Percentiles rank a stretch among this genome's conserved stretches.
These are phyloP conservation scores for Drosophila nasuta DNA, from an alignment of 1,140 invertebrate species.

Conservation along the genomic window DNA sequence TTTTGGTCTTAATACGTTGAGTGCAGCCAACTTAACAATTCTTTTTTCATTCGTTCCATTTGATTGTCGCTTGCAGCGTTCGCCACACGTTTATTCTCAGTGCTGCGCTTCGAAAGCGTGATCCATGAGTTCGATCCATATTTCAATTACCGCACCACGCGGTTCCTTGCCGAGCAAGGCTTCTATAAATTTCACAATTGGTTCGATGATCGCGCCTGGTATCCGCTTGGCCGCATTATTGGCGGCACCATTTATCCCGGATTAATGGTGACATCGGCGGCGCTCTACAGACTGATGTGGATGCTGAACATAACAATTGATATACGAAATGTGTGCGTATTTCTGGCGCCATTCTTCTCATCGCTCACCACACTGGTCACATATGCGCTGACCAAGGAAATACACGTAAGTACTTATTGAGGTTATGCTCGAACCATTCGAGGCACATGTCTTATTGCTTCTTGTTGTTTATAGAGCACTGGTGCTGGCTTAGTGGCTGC, in stretches of 20 bases:
- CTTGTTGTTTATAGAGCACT: constrained; percentile 88
- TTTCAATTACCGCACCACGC: constrained; percentile 99
- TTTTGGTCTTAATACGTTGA: not conserved
- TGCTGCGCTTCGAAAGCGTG: constrained; percentile 98
- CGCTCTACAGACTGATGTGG: constrained; percentile 94
- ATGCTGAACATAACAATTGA: constrained; percentile 97
- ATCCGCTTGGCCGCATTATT: constrained; percentile 98
- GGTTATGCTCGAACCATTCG: constrained; percentile 43
- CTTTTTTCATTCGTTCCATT: constrained; percentile 29
- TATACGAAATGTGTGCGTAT: constrained; percentile 98
- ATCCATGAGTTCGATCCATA: constrained; percentile 99
- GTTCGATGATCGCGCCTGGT: constrained; percentile 99
- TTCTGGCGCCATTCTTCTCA: constrained; percentile 98
- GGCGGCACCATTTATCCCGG: constrained; percentile 99
- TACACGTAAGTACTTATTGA: constrained; percentile 88
- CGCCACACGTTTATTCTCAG: constrained; percentile 97
- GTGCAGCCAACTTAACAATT: constrained; percentile 43
- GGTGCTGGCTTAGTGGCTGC: constrained; percentile 97
- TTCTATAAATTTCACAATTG: constrained; percentile 99
- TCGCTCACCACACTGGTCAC: constrained; percentile 98
- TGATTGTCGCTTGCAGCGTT: constrained; percentile 90
- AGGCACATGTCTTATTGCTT: not conserved
- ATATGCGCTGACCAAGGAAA: constrained; percentile 97
- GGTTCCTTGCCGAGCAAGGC: constrained; percentile 97
- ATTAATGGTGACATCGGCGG: constrained; percentile 98